Evolutionary conservation across 1,140 invertebrate genomes (phyloP), one percentile per base, ranked within the genome.

Genomic region (Drosophila oshimai): DNA sequence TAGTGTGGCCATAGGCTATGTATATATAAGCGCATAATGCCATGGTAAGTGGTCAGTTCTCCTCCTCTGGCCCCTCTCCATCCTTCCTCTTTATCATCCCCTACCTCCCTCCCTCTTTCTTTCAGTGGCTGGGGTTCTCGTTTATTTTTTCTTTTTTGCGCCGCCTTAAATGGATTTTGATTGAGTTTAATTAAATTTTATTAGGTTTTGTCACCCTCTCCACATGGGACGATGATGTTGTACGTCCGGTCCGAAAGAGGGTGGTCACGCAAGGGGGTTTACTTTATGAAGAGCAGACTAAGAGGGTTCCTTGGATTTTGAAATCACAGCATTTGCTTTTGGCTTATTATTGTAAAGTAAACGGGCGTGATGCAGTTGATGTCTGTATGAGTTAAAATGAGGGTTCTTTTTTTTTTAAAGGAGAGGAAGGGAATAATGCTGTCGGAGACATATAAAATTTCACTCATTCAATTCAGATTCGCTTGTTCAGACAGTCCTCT

Each of bases 141-240:
- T 49, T 65, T 37, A 47, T 49, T 31, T 64, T 53, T 51, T 64
- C 39, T 42, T 31, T 45, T 70, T 70, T 77, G 68, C 61, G 50
- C 62, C 45, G 79, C 79, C 77, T 87, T 86, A 86, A 86, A 86
- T 86, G 81, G 68, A 87, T 86, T 86, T 86, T 86, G 81, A 86
- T 86, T 86, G 81, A 87, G 81, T 87, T 86, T 86, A 86, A 86
- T 86, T 87, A 86, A 86, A 86, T 87, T 86, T 86, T 86, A 86
- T 86, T 86, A 86, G 81, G 81, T 86, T 86, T 86, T 86, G 81
- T 86, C 81, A 86, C 81, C 81, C 81, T 87, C 81, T 44, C 58
- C 46, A 60, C 64, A 64, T 64, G 33, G 34, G 41, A 41, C 28
- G 34, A 64, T 28, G 65, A 51, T 50, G 50, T 64, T 61, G 72